Evolutionary conservation across 2,113 vertebrate genomes (phyloP).

Genomic region (Thamnophis sirtalis): DNA sequence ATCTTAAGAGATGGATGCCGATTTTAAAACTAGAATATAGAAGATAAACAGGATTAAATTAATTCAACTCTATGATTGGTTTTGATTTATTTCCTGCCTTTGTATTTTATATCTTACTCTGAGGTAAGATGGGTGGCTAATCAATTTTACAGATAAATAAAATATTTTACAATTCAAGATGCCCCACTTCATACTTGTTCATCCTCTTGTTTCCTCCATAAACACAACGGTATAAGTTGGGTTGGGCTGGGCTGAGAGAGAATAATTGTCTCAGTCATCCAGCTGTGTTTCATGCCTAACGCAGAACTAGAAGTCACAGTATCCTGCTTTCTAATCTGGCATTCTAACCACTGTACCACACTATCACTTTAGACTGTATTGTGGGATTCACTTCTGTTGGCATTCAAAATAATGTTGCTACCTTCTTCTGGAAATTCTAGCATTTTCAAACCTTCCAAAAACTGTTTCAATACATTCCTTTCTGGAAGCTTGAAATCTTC

Average conservation of each 20-base stretch:
- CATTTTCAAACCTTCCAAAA: not conserved
- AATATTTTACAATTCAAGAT: not conserved
- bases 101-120: not conserved
- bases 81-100: not conserved
- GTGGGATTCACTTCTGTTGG: not conserved
- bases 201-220: not conserved
- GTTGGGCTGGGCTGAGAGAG: not conserved
- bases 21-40: not conserved
- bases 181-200: not conserved
- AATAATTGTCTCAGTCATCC: not conserved
- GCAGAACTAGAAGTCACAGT: not conserved
- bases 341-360: not conserved
- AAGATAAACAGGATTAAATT: not conserved
- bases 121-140: not conserved
- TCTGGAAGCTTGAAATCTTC: not conserved
- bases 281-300: not conserved
- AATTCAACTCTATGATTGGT: not conserved
- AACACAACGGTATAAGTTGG: not conserved
- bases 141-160: not conserved
- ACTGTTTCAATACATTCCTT: not conserved
- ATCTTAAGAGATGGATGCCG: not conserved
- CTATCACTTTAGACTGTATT: not conserved
- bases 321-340: not conserved
- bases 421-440: not conserved
- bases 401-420: not conserved